Conservation (phyloP, 2,888 invertebrate genomes). For the Cactoblastis cactorum region DNA sequence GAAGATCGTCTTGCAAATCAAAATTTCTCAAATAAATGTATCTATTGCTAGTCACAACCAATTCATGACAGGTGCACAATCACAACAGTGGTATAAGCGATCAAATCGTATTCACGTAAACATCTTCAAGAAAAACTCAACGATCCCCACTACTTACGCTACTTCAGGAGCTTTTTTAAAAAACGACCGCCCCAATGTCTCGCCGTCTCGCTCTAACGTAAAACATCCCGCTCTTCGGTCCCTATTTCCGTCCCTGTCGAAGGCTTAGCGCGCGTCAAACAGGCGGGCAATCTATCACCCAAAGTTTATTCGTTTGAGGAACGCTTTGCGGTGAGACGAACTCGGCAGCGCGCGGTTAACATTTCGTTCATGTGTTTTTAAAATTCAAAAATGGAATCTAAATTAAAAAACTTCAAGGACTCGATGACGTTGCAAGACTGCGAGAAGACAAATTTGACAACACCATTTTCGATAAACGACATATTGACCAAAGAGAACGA, state of each 20-base stretch:
- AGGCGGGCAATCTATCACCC: slow-evolving; percentile 72
- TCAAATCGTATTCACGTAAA: slow-evolving; percentile 76
- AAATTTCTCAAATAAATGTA: too few relatives aligned
- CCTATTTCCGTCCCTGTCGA: slow-evolving; percentile 52
- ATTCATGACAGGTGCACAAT: slow-evolving; percentile 37
- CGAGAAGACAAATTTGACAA: slow-evolving; percentile 71
- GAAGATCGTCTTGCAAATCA: too few relatives aligned
- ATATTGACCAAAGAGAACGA: slow-evolving; percentile 81
- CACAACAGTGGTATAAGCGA: slow-evolving; percentile 55
- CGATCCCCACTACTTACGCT: slow-evolving; percentile 77
- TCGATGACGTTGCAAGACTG: slow-evolving; percentile 55
- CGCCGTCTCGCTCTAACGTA: slow-evolving; percentile 41
- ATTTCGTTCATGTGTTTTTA: slow-evolving; percentile 47
- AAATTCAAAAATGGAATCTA: slow-evolving; percentile 62
- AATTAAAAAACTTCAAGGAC: slow-evolving; percentile 60
- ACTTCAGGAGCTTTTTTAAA: slow-evolving; percentile 72
- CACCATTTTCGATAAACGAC: slow-evolving; percentile 87
- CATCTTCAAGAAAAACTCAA: slow-evolving; percentile 78
- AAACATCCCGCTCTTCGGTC: slow-evolving; percentile 10
- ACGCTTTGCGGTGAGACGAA: slow-evolving; percentile 72
- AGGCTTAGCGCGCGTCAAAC: slow-evolving; percentile 66
- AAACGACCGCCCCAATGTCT: slow-evolving; percentile 57
- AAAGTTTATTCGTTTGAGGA: slow-evolving; percentile 77
- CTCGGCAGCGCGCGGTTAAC: slow-evolving; percentile 46
- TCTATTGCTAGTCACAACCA: too few relatives aligned